Evolutionary conservation across 2,888 invertebrate genomes (phyloP), one percentile per base, ranked within the genome.

Genomic region (Cryptosula pallasiana): DNA sequence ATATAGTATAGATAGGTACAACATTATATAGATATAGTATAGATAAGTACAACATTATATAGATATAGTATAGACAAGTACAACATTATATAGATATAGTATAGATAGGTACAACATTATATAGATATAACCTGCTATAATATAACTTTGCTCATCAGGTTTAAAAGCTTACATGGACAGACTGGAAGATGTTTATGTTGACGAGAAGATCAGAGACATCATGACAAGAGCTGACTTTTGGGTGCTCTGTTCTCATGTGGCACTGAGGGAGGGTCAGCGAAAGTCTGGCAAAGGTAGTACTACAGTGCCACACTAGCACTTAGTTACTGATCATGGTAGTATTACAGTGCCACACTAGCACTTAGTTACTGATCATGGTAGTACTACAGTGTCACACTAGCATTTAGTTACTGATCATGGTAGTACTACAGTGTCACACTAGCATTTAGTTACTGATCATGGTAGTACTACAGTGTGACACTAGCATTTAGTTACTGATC

Each of bases 191-290:
- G 32, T 16, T 5, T 63, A 63, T 32, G 32, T 29, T 16, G 63
- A 27, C 3, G 9, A 63, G 3, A 55, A 55, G 23, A n/a, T 63
- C 2, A 27, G n/a, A 27, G 32, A 34, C 63, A 32, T 63, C 2
- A 63, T 63, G 63, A 63, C 29, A 16, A 25, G 63, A 63, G 63
- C 63, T 13, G 63, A 63, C 63, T 63, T 63, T 34, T 63, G 63
- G 63, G 63, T 63, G 63, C 27, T 63, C 16, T 63, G 63, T 32
- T 63, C 63, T 63, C 32, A 63, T 34, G 63, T 63, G 9, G 63
- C 63, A 29, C 20, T 63, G 3, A 23, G 5, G 5, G 45, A 45
- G 45, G 45, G 45, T 20, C 45, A 45, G 20, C 5, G 45, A 45
- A 45, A 20, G 45, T 45, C 45, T 45, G 45, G 45, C 20, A 5